Base-by-base conservation (phyloP, 2,797 vertebrate genomes). In the Vipera ursinii region DNA sequence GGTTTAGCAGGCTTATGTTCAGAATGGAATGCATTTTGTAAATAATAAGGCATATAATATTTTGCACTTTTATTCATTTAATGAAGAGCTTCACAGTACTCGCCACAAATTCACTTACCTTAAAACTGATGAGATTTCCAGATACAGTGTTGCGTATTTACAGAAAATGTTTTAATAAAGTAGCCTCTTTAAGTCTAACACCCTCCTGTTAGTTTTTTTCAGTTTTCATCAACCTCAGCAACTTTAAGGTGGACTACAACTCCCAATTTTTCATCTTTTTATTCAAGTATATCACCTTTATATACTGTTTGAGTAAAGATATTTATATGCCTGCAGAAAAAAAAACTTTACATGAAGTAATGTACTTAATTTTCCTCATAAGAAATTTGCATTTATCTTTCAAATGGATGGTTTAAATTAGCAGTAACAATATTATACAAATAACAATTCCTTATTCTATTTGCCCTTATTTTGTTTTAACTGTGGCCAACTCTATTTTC, bases 401-500 rank as follows among this genome's bases (percentile, higher is more conserved):
- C 28, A 65, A 65, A 65, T 82, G 38, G 8, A 24, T 82, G 38
- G 38, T 82, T 82, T 82, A 82, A 82, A 48, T 48, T 48, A 82
- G 38, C 3, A 48, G 73, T 82, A 82, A 48, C 38, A 44, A 48
- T 82, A 82, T 73, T 82, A 24, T 28, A 57, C 22, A 57, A 87
- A 87, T 4, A 87, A 78, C 22, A 57, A 55, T 92, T 55, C 53
- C 61, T 90, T 61, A 61, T 93, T 94, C 86, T 17, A 73, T 32
- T 13, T 8, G 69, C 32, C 32, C 69, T 92, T 20, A 55, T 87
- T 63, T 86, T 89, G 91, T 38, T 53, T 55, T 38, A 78, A 20
- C 73, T 89, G 28, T 61, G 78, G 93, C 32, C 48, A 91, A 88
- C 14, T 94, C 28, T 55, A 32, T 94, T 92, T 92, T 87, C 28